A percentile compares a stretch with the other conserved stretches of the same genome.
phyloP scores from a whole-genome alignment of 53 echinoderm and acorn worm genomes.

The Apostichopus leukothele region DNA sequence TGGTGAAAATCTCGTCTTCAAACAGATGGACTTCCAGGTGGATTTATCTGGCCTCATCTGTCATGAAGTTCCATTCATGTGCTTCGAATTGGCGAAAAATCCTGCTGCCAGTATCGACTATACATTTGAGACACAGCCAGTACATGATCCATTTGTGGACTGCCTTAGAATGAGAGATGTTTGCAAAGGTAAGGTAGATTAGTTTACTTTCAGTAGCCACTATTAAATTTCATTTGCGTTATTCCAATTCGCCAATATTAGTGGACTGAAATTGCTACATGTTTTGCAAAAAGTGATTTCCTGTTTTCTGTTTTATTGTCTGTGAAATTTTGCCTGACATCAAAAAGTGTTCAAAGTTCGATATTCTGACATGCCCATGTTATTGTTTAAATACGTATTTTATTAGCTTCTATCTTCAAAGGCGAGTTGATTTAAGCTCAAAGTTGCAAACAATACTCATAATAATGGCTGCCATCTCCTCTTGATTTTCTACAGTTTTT shows the following conservation, averaged over 20 bases:
- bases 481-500: not conserved
- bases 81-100: constrained; percentile 40
- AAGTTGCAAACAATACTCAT: too few species aligned
- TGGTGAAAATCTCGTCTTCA: constrained; percentile 29
- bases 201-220: not conserved
- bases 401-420: not conserved
- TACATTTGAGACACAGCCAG: constrained; percentile 6
- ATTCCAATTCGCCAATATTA: not conserved
- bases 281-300: not conserved
- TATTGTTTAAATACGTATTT: not conserved
- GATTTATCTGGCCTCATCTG: constrained; percentile 22
- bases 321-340: not conserved
- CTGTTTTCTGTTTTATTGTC: not conserved
- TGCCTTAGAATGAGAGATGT: constrained; percentile 34
- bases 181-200: constrained; percentile 31
- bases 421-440: too few species aligned
- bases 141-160: constrained; percentile 37
- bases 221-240: not conserved
- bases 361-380: not conserved
- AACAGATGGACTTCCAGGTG: constrained; percentile 26
- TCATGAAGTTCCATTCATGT: constrained; percentile 37
- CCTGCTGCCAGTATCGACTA: constrained; percentile 41
- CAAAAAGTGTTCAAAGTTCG: not conserved
- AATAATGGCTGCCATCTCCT: not conserved
- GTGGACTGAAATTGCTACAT: not conserved